Percentiles rank a stretch among this genome's conserved stretches.
phyloP scores from a whole-genome alignment of 2,797 vertebrate genomes.

The Tapirus indicus region DNA sequence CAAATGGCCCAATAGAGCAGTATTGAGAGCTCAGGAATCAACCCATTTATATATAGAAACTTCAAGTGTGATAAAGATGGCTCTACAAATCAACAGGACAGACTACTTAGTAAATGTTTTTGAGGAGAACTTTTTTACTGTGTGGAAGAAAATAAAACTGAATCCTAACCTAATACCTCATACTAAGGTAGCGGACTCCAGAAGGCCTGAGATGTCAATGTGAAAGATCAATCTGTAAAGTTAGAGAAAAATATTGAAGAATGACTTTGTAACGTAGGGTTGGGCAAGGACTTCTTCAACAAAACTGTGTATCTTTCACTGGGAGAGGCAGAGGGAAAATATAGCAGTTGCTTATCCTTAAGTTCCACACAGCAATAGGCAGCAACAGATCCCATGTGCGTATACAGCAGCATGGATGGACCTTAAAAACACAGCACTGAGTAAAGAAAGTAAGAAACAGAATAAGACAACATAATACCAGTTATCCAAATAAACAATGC shows the following conservation, averaged over 20 bases:
- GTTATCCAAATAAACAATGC: background rate
- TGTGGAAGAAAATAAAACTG: constrained; percentile 24
- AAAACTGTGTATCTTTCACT: background rate
- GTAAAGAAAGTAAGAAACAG: background rate
- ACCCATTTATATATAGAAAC: background rate
- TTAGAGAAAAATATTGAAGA: background rate
- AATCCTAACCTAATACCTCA: background rate
- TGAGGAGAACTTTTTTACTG: background rate
- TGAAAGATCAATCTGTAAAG: background rate
- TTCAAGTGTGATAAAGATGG: background rate
- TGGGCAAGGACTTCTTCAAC: background rate
- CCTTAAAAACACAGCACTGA: background rate
- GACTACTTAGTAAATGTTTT: background rate
- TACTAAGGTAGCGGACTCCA: background rate
- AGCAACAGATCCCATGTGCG: background rate
- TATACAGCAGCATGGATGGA: background rate
- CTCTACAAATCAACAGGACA: background rate
- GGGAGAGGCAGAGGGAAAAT: background rate
- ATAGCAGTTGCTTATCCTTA: background rate
- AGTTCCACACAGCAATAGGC: background rate
- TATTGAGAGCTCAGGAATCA: background rate
- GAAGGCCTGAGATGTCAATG: background rate
- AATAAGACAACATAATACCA: background rate
- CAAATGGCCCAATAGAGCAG: background rate
- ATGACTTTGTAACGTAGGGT: background rate